A percentile compares a stretch with the other conserved stretches of the same genome.
Conservation (phyloP, 2,113 vertebrate genomes). For the Chascanopsetta lugubris region DNA sequence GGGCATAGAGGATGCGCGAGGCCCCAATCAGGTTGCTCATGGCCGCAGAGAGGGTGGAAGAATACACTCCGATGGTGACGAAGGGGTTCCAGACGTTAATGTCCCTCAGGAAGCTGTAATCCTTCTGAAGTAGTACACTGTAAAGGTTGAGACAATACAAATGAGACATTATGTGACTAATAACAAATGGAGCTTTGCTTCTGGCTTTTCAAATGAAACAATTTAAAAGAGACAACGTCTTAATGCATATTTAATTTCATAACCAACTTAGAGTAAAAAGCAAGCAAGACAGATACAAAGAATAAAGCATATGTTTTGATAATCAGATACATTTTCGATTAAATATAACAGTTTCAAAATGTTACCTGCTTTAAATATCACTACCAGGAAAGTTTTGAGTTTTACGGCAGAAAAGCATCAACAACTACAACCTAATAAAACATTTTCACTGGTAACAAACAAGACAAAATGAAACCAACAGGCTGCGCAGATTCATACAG, state of each 20-base stretch:
- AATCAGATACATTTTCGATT: no score
- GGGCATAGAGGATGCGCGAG: conserved; percentile 89
- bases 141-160: not conserved
- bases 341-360: no score
- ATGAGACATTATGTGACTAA: not conserved
- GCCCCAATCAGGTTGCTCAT: conserved; percentile 93
- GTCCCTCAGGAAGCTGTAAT: conserved; percentile 88
- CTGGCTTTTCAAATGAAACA: not conserved
- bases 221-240: not conserved
- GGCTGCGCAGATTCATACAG: not conserved
- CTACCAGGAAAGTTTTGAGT: no score
- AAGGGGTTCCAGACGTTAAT: conserved; percentile 88
- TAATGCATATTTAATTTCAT: not conserved
- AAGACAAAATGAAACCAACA: not conserved
- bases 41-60: conserved; percentile 87
- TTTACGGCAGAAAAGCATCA: no score
- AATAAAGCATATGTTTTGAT: no score
- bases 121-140: conserved; percentile 86
- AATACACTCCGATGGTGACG: conserved; percentile 88
- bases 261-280: not conserved
- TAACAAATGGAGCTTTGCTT: not conserved
- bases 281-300: not conserved
- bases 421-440: not conserved
- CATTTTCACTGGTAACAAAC: not conserved
- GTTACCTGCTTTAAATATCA: no score